Conservation (phyloP, 1,140 invertebrate genomes). For the Chymomyza costata region DNA sequence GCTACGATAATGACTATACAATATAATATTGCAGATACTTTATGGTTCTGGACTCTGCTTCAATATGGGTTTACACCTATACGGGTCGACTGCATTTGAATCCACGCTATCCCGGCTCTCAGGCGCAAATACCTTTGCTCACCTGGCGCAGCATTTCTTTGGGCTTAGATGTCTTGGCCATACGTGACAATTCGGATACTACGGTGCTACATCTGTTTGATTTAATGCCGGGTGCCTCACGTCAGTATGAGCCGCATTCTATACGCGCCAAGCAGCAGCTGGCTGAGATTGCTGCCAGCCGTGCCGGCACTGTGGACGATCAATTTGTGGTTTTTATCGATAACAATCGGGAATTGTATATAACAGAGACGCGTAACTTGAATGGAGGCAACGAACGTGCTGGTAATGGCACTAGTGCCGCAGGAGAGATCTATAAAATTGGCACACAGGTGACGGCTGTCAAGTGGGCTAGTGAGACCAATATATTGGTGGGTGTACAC, state of each 20-base stretch:
- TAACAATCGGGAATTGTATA: slow-evolving; percentile 86
- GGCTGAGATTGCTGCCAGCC: slow-evolving; percentile 84
- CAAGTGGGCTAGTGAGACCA: slow-evolving; percentile 88
- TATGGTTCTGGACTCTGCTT: slow-evolving; percentile 84
- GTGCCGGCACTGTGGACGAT: slow-evolving; percentile 81
- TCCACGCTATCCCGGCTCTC: slow-evolving; percentile 84
- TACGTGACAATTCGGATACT: slow-evolving; percentile 85
- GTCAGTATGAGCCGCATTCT: slow-evolving; percentile 80
- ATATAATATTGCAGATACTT: slow-evolving; percentile 81
- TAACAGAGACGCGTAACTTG: slow-evolving; percentile 80
- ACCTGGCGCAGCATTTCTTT: slow-evolving; percentile 83
- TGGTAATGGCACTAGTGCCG: not conserved
- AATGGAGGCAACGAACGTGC: slow-evolving; percentile 17
- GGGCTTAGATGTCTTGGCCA: slow-evolving; percentile 86
- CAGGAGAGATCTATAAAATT: slow-evolving; percentile 80
- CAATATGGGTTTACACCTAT: slow-evolving; percentile 88
- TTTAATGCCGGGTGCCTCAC: slow-evolving; percentile 82
- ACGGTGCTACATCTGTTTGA: slow-evolving; percentile 90
- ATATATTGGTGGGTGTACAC: slow-evolving; percentile 89
- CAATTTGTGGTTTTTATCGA: slow-evolving; percentile 88
- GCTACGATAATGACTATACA: not conserved
- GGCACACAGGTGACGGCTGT: slow-evolving; percentile 88
- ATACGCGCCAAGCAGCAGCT: slow-evolving; percentile 80
- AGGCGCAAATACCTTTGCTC: slow-evolving; percentile 70
- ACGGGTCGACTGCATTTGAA: slow-evolving; percentile 87